Percentiles rank a stretch among this genome's conserved stretches.
Evolutionary conservation across 1,140 invertebrate genomes (phyloP).

Genomic region (Papilio polyxenes): DNA sequence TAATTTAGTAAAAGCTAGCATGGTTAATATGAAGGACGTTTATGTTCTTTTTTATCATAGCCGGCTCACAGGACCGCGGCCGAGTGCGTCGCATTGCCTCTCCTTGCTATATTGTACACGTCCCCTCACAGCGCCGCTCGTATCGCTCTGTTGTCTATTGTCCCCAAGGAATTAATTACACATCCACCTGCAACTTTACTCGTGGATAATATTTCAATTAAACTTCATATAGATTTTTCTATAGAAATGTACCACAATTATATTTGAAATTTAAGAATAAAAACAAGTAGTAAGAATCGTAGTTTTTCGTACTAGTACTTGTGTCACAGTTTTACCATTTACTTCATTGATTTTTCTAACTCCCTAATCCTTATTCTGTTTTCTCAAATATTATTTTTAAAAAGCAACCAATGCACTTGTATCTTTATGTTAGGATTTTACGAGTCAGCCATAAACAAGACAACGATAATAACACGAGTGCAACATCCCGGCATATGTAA

Average conservation of each 20-base stretch:
- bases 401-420: not conserved
- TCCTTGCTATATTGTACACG: not conserved
- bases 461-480: conserved; percentile 20
- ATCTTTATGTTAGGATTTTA: conserved; percentile 20
- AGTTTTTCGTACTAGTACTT: no score
- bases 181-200: conserved; percentile 14
- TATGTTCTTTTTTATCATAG: conserved; percentile 14
- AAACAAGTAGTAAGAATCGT: no score
- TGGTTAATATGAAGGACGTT: conserved; percentile 4
- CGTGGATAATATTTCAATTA: conserved; percentile 13
- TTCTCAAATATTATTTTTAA: not conserved
- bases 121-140: not conserved
- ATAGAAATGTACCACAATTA: not conserved
- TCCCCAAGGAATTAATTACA: conserved; percentile 12
- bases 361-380: no score
- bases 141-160: conserved; percentile 15
- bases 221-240: not conserved
- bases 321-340: no score
- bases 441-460: conserved; percentile 30
- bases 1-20: not conserved
- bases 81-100: not conserved
- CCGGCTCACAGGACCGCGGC: not conserved
- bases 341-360: no score
- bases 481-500: conserved; percentile 13
- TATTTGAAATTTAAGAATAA: not conserved